These are phyloP conservation scores for Chaetura pelagica DNA, from an alignment of 2,113 vertebrate species.

Conservation along the genomic window DNA sequence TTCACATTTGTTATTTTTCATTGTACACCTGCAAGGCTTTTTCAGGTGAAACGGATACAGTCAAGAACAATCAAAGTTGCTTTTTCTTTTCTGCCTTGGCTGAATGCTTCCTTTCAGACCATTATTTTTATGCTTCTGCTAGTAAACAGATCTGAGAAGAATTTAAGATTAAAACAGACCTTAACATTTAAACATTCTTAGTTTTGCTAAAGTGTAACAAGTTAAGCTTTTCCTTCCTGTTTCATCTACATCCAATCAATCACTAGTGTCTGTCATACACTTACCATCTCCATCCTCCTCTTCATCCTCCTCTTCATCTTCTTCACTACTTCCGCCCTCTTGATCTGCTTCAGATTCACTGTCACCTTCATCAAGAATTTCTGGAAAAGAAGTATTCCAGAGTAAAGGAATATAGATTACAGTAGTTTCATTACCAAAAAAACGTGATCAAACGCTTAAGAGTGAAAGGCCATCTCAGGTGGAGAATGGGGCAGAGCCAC, in stretches of 20 bases:
- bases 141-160: neutral
- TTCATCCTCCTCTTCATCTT: slow-evolving; percentile 86
- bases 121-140: neutral
- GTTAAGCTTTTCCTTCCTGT: neutral
- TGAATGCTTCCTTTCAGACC: neutral
- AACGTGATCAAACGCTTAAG: neutral
- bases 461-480: neutral
- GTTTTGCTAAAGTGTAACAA: neutral
- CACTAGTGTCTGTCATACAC: neutral
- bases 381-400: slow-evolving; percentile 69
- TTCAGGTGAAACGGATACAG: neutral
- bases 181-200: neutral
- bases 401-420: neutral
- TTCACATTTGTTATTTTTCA: neutral
- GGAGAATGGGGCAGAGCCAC: neutral
- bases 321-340: slow-evolving; percentile 88
- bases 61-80: neutral
- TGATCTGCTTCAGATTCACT: slow-evolving; percentile 87
- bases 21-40: neutral
- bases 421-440: neutral
- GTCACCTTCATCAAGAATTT: slow-evolving; percentile 97
- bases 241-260: neutral
- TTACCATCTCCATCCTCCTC: slow-evolving; percentile 83
- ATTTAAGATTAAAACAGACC: neutral
- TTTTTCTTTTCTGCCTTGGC: neutral